Percentiles rank a stretch among this genome's conserved stretches.
Conservation (phyloP, 2,797 vertebrate genomes). For the Tragopan temminckii region DNA sequence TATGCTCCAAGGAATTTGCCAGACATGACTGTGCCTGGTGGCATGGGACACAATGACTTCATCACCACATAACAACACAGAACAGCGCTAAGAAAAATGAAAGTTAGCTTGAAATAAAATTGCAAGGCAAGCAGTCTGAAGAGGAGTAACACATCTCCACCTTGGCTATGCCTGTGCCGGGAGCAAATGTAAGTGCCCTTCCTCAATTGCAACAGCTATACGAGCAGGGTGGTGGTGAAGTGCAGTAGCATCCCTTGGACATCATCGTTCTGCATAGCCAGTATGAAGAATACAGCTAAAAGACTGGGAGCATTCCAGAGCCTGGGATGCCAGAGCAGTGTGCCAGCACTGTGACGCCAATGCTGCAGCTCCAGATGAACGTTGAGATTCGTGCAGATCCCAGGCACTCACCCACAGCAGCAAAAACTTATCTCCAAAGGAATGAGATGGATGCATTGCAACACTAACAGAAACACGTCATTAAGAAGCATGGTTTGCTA, state of each 20-base stretch:
- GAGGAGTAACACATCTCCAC: not conserved
- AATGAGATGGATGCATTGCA: not conserved
- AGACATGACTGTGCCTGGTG: not conserved
- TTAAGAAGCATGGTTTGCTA: not conserved
- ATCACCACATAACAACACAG: not conserved
- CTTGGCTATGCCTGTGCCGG: not conserved
- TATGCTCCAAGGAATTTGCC: not conserved
- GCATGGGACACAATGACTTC: not conserved
- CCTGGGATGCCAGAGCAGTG: not conserved
- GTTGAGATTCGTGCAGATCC: not conserved
- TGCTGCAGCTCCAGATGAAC: not conserved
- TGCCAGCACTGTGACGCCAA: not conserved
- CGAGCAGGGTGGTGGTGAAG: not conserved
- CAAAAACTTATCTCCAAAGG: not conserved
- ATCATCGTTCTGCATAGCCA: not conserved
- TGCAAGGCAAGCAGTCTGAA: not conserved
- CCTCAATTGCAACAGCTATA: not conserved
- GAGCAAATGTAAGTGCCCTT: not conserved
- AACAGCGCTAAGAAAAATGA: not conserved
- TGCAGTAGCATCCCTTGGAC: too few relatives aligned
- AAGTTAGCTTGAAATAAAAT: not conserved
- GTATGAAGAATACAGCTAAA: not conserved
- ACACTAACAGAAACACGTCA: not conserved
- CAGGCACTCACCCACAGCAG: not conserved
- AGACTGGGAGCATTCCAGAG: not conserved